A percentile compares a stretch with the other conserved stretches of the same genome.
These are phyloP conservation scores for Bembecia ichneumoniformis DNA, from an alignment of 2,888 invertebrate species.

Conservation along the genomic window DNA sequence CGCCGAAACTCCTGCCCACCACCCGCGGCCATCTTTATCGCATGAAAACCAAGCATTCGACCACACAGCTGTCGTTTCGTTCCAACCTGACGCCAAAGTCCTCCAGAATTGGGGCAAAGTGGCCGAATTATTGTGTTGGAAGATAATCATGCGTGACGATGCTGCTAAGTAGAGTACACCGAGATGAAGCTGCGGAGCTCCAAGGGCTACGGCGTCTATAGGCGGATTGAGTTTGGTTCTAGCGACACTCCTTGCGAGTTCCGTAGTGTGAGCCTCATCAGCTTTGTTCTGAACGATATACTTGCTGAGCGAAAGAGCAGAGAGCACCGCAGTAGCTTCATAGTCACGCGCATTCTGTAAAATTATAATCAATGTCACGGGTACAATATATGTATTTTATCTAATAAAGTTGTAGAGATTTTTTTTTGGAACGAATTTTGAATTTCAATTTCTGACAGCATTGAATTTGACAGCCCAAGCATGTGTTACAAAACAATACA, in stretches of 20 bases:
- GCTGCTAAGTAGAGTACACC: constrained; percentile 60
- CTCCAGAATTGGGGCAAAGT: constrained; percentile 71
- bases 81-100: constrained; percentile 64
- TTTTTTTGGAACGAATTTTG: too few relatives aligned
- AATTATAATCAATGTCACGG: too few relatives aligned
- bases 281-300: constrained; percentile 55
- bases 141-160: constrained; percentile 48
- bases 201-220: constrained; percentile 60
- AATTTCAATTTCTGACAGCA: too few relatives aligned
- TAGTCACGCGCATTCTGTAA: constrained; percentile 52
- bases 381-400: too few relatives aligned
- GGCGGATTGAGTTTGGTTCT: constrained; percentile 49
- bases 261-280: constrained; percentile 50
- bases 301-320: constrained; percentile 60
- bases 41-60: constrained; percentile 64
- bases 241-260: constrained; percentile 56
- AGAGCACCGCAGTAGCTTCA: constrained; percentile 55
- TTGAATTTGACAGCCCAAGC: too few relatives aligned
- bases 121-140: constrained; percentile 63
- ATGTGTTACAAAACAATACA: too few relatives aligned
- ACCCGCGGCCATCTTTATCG: constrained; percentile 39
- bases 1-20: constrained; percentile 65
- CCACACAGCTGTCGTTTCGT: constrained; percentile 57
- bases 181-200: constrained; percentile 64
- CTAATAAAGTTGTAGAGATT: too few relatives aligned